Evolutionary conservation across 2,888 invertebrate species (phyloP).

Genomic region (Drosophila nigritarsus): DNA sequence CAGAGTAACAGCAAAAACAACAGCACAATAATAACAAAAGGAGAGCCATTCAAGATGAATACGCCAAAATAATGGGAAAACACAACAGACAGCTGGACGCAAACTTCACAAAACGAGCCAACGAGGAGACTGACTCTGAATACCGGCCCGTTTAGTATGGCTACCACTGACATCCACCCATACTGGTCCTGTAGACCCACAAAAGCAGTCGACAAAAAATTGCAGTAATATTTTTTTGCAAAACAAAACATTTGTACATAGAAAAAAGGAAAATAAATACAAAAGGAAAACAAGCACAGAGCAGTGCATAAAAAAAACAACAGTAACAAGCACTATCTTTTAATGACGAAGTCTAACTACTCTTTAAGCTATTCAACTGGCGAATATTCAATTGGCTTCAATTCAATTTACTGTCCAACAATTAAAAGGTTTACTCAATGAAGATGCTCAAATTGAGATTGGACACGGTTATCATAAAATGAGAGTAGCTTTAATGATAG

Average conservation of each 20-base stretch:
- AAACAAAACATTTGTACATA: conserved; percentile 74
- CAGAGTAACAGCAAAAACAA: conserved; percentile 15
- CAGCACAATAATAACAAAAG: conserved; percentile 31
- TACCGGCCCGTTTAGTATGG: conserved; percentile 10
- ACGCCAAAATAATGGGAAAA: conserved; percentile 77
- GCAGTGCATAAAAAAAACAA: neutral
- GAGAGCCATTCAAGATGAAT: conserved; percentile 72
- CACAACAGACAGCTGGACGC: conserved; percentile 71
- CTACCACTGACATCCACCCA: neutral
- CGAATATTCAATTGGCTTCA: neutral
- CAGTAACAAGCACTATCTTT: neutral
- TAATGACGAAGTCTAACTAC: neutral
- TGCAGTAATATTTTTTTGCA: conserved; percentile 74
- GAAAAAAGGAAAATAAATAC: conserved; percentile 42
- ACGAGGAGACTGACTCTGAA: conserved; percentile 41
- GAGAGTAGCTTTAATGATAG: neutral
- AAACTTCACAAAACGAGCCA: conserved; percentile 24
- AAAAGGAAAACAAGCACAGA: conserved; percentile 23
- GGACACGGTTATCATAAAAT: neutral
- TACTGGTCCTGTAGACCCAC: neutral
- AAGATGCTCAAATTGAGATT: neutral
- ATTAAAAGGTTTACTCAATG: neutral
- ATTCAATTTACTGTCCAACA: neutral
- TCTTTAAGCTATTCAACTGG: neutral
- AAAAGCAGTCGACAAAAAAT: conserved; percentile 67